A percentile compares a stretch with the other conserved stretches of the same genome.
These are phyloP conservation scores for Aphidius ervi DNA, from an alignment of 1,140 invertebrate genomes.

Conservation along the genomic window DNA sequence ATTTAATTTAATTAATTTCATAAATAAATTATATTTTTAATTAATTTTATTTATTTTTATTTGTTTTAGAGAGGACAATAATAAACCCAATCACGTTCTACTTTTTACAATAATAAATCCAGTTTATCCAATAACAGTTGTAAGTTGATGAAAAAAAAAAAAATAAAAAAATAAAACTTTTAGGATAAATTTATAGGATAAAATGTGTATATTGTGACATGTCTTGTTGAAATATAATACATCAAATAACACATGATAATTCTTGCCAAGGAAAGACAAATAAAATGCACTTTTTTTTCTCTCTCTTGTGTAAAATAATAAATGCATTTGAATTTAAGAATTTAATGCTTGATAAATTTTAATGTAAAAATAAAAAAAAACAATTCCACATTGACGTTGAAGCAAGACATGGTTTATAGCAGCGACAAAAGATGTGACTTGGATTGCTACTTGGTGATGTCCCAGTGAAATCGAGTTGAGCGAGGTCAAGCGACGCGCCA, in stretches of 20 bases:
- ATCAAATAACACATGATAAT: conserved; percentile 7
- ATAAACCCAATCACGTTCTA: conserved; percentile 84
- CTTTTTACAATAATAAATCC: conserved; percentile 95
- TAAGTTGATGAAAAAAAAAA: conserved; percentile 56
- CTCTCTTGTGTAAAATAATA: too few relatives aligned
- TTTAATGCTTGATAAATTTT: not conserved
- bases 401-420: conserved; percentile 15
- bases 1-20: conserved; percentile 9
- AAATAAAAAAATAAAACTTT: too few relatives aligned
- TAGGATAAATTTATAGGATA: too few relatives aligned
- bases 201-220: conserved; percentile 8
- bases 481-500: conserved; percentile 22
- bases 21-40: conserved; percentile 12
- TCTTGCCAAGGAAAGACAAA: too few relatives aligned
- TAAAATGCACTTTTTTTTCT: too few relatives aligned
- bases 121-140: conserved; percentile 97
- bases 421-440: conserved; percentile 9
- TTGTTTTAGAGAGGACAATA: conserved; percentile 49
- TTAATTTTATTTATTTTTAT: conserved; percentile 22
- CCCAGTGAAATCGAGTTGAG: conserved; percentile 17
- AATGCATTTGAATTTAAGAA: conserved; percentile 3
- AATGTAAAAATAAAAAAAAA: conserved; percentile 4
- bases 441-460: conserved; percentile 3
- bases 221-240: conserved; percentile 6
- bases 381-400: conserved; percentile 20